Percentiles rank a stretch among this genome's conserved stretches.
Conservation (phyloP, 1,140 invertebrate species). For the Trinorchestia longiramus region DNA sequence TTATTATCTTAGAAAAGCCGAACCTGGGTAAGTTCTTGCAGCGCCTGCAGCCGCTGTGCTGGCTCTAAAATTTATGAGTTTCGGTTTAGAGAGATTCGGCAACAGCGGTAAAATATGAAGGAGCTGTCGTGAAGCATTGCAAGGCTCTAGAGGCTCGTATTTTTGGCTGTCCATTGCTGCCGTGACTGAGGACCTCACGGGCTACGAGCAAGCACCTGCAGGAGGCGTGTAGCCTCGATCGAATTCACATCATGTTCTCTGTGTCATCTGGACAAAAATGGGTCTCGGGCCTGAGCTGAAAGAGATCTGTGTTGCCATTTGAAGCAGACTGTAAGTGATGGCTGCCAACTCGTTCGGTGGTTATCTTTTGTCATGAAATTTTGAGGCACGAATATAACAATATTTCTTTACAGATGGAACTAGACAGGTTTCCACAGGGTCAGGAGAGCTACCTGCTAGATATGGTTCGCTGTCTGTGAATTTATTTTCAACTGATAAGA, state of each 20-base stretch:
- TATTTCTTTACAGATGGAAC: neutral
- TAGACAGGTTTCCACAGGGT: neutral
- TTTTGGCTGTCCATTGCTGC: neutral
- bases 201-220: neutral
- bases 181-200: neutral
- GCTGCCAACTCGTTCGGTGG: neutral
- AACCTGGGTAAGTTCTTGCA: neutral
- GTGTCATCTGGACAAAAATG: neutral
- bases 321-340: neutral
- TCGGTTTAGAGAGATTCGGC: neutral
- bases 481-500: neutral
- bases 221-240: neutral
- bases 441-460: neutral
- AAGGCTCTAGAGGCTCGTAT: neutral
- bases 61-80: conserved; percentile 9
- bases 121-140: neutral
- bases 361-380: neutral
- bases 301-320: neutral
- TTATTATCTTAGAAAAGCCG: neutral
- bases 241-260: neutral
- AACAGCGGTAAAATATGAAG: neutral
- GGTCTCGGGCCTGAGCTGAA: too few relatives aligned
- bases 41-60: neutral
- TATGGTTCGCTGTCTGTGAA: neutral
- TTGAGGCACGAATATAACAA: neutral